Base-by-base conservation (phyloP, 2,797 vertebrate species). In the Myotis pilosus region DNA sequence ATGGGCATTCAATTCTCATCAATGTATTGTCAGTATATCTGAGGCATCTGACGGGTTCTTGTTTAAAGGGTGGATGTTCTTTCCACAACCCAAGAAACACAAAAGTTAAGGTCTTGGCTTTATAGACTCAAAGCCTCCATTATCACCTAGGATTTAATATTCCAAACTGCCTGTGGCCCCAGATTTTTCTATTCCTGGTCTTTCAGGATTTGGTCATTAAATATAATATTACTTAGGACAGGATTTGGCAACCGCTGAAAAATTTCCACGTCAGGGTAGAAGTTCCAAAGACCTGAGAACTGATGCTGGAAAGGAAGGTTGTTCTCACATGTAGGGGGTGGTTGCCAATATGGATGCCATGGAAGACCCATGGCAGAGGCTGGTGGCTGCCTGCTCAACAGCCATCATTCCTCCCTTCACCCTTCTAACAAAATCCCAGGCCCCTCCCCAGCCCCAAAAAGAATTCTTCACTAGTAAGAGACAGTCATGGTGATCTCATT, bases 1-100 rank as follows among this genome's bases (percentile, higher is more conserved):
- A 94, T 69, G 69, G 71, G 88, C 87, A 79, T 91, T 95, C 95
- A 90, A 47, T 87, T 96, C 74, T 82, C 81, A 96, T 96, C 96
- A 87, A 62, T 25, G 66, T 78, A 57, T n/a, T 76, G 64, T 92
- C 94, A 80, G 91, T 95, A 47, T 22, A 51, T 55, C 36, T 15
- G 1, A 47, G 49, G 41, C 62, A 71, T 62, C 49, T 88, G 93
- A 90, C 72, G 83, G 91, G 62, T 20, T 84, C 79, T 74, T 83
- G 51, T 88, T 55, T 60, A 0, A 0, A 80, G 71, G n/a, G 76
- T 84, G 79, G 62, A 88, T 88, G 85, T 55, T 66, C 69, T 13
- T 13, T 85, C 80, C n/a, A 72, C 19, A 88, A 85, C 28, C n/a
- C 87, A 57, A 38, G 49, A 30, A 94, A 72, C 69, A 85, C 11